Evolutionary conservation across 2,797 vertebrate genomes (phyloP).

Genomic region (Chaetophractus vellerosus): DNA sequence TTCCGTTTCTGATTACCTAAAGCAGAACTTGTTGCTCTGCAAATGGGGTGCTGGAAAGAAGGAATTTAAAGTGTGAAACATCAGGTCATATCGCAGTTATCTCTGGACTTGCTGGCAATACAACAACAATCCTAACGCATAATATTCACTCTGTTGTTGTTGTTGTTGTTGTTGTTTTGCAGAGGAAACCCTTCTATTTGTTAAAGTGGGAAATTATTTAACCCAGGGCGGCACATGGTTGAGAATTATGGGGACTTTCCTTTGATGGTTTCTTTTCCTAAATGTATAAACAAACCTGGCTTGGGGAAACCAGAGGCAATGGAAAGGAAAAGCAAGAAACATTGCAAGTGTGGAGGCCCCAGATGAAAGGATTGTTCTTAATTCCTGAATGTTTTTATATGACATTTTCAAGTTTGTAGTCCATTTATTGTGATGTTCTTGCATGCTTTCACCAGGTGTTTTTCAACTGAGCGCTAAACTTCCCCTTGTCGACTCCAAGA

Average conservation of each 20-base stretch:
- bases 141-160: neutral
- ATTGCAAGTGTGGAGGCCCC: neutral
- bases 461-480: constrained; percentile 82
- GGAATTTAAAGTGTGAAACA: neutral
- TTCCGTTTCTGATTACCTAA: neutral
- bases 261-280: neutral
- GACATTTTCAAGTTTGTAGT: constrained; percentile 66
- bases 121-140: neutral
- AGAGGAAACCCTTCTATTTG: neutral
- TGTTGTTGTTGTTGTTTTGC: neutral
- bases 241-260: neutral
- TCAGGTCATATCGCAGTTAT: neutral
- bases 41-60: neutral
- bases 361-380: constrained; percentile 60
- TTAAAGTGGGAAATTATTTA: neutral
- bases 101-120: neutral
- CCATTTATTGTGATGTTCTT: neutral
- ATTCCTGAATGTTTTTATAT: constrained; percentile 66
- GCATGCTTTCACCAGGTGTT: constrained; percentile 83
- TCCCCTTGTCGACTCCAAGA: constrained; percentile 81
- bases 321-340: neutral
- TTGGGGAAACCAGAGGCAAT: neutral
- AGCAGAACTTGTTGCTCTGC: neutral
- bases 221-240: neutral
- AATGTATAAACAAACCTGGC: neutral